Percentiles rank a stretch among this genome's conserved stretches.
Evolutionary conservation across 2,888 invertebrate genomes (phyloP).

Genomic region (Enchytraeus crypticus): DNA sequence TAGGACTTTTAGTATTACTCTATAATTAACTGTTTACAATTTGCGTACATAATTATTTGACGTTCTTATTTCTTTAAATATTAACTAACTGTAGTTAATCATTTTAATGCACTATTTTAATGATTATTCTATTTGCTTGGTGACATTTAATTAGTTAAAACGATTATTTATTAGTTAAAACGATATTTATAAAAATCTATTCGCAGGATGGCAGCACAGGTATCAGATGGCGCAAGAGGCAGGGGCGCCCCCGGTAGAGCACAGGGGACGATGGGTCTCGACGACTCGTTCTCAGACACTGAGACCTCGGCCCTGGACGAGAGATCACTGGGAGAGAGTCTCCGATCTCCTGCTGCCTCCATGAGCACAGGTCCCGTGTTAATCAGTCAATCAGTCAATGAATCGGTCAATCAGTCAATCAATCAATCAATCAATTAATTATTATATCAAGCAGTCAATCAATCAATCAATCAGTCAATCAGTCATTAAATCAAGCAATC

Average conservation of each 20-base stretch:
- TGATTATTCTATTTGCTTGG: neutral
- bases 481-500: too few species aligned
- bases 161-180: neutral
- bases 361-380: neutral
- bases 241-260: neutral
- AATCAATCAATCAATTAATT: too few species aligned
- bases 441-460: too few species aligned
- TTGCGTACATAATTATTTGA: too few species aligned
- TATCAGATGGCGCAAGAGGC: neutral
- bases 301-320: neutral
- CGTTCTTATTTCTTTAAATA: too few species aligned
- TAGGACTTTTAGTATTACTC: too few species aligned
- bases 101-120: neutral
- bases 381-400: too few species aligned
- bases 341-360: neutral
- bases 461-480: too few species aligned
- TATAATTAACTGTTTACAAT: too few species aligned
- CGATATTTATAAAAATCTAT: neutral
- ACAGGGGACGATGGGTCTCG: neutral
- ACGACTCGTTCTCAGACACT: neutral
- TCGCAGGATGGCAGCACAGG: too few species aligned
- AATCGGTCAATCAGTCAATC: too few species aligned
- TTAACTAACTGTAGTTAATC: too few species aligned
- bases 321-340: neutral
- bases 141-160: neutral